Evolutionary conservation across 2,888 invertebrate species (phyloP).

Genomic region (Spatulosminthurus flaviceps): DNA sequence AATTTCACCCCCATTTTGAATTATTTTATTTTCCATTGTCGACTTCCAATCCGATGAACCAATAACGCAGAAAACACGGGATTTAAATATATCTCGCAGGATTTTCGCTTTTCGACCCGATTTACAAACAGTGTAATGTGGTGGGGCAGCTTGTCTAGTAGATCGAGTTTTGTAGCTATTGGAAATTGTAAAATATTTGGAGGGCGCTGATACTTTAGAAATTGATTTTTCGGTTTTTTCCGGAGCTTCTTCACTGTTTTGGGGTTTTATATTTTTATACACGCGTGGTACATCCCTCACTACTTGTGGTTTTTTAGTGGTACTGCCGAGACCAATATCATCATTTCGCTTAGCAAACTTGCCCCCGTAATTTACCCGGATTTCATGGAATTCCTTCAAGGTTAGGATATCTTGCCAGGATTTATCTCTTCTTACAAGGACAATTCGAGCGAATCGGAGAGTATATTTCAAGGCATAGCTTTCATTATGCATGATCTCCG

Average conservation of each 20-base stretch:
- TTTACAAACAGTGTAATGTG: too few species aligned
- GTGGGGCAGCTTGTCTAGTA: not conserved
- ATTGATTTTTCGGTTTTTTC: too few species aligned
- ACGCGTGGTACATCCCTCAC: too few species aligned
- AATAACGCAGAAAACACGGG: conserved; percentile 76
- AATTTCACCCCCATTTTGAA: conserved; percentile 74
- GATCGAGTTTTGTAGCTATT: conserved; percentile 15
- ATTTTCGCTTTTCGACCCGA: too few species aligned
- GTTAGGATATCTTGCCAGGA: conserved; percentile 81
- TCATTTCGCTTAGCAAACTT: conserved; percentile 62
- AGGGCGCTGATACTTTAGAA: not conserved
- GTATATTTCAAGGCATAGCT: conserved; percentile 78
- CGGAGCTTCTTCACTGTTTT: too few species aligned
- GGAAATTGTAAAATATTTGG: conserved; percentile 18
- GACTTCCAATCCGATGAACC: conserved; percentile 66
- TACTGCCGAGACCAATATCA: conserved; percentile 29
- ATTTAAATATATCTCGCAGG: conserved; percentile 70
- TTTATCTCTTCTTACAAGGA: conserved; percentile 83
- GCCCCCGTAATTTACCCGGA: conserved; percentile 68
- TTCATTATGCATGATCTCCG: conserved; percentile 79
- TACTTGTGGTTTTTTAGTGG: too few species aligned
- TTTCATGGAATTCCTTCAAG: conserved; percentile 73
- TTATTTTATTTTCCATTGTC: conserved; percentile 48
- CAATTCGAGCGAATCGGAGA: conserved; percentile 86
- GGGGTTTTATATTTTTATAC: too few species aligned